Conservation (phyloP, 2,888 invertebrate species). For the Chelonus formosanus region DNA sequence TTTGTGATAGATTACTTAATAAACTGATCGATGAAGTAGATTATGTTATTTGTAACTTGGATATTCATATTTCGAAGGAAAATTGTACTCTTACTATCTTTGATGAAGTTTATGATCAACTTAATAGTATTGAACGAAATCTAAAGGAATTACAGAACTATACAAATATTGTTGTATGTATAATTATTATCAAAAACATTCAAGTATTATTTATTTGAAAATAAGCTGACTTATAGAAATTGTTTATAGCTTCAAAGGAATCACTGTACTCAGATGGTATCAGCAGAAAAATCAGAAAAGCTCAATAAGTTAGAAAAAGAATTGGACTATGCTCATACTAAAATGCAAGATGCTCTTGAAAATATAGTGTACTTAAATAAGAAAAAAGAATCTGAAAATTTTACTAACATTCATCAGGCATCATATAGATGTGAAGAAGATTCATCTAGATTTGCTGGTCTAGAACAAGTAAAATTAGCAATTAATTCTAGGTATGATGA, state of each 20-base stretch:
- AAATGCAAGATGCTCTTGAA: constrained; percentile 58
- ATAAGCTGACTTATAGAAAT: not conserved
- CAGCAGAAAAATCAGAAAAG: constrained; percentile 47
- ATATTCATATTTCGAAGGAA: constrained; percentile 38
- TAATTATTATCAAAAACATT: constrained; percentile 9
- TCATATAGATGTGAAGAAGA: not conserved
- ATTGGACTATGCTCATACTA: constrained; percentile 55
- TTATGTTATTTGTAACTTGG: constrained; percentile 49
- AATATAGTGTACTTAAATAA: constrained; percentile 47
- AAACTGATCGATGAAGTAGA: constrained; percentile 55
- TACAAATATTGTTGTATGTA: constrained; percentile 53
- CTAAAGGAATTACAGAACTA: constrained; percentile 52
- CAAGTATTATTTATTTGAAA: constrained; percentile 8
- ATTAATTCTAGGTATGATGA: too few relatives aligned
- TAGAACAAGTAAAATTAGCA: too few relatives aligned
- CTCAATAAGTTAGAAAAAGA: constrained; percentile 56
- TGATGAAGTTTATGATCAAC: constrained; percentile 46
- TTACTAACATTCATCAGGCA: not conserved
- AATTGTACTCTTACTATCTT: constrained; percentile 42
- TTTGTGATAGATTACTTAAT: constrained; percentile 48
- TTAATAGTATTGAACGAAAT: constrained; percentile 47
- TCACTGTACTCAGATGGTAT: constrained; percentile 47
- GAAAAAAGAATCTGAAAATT: constrained; percentile 33
- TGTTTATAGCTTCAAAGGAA: constrained; percentile 51
- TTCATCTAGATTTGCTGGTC: not conserved